Evolutionary conservation across 2,888 invertebrate species (phyloP), one percentile per base, ranked within the genome.

Genomic region (Thymelicus acteon): DNA sequence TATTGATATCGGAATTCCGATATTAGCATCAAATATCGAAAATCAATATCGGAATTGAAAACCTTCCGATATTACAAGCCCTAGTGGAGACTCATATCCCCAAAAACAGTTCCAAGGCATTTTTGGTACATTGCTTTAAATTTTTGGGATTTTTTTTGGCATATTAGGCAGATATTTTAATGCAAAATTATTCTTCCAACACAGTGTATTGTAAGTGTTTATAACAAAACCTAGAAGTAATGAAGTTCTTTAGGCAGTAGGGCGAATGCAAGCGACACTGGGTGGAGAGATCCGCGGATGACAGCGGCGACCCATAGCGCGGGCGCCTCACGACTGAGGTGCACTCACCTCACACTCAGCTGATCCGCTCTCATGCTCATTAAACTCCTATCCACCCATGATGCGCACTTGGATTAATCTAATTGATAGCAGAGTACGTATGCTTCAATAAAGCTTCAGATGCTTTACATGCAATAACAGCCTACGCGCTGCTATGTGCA

Each of bases 51-150:
- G n/a, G n/a, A n/a, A n/a, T n/a, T n/a, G n/a, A n/a, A n/a, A n/a
- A n/a, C n/a, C n/a, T n/a, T n/a, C n/a, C n/a, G n/a, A n/a, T n/a
- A n/a, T n/a, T n/a, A n/a, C n/a, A n/a, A n/a, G n/a, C n/a, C n/a
- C n/a, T n/a, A n/a, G 84, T 61, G 92, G 92, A 76, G 90, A 82
- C 75, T 93, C 85, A 76, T 93, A 93, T 75, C 93, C 93, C 93
- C 93, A 93, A 60, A 93, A 79, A 80, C 93, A 93, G 80, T 90
- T 93, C 93, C 93, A 93, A 84, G 93, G 92, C 93, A 93, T 93
- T 82, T 81, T 79, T 86, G 80, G 74, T 75, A 81, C 86, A 89
- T 87, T 79, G 37, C 57, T 63, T 69, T 7, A 61, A 47, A 48
- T 69, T 68, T 67, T 15, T 54, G 48, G 58, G 10, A 44, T n/a